phyloP scores from a whole-genome alignment of 2,113 vertebrate genomes.

The Phalacrocorax carbo region DNA sequence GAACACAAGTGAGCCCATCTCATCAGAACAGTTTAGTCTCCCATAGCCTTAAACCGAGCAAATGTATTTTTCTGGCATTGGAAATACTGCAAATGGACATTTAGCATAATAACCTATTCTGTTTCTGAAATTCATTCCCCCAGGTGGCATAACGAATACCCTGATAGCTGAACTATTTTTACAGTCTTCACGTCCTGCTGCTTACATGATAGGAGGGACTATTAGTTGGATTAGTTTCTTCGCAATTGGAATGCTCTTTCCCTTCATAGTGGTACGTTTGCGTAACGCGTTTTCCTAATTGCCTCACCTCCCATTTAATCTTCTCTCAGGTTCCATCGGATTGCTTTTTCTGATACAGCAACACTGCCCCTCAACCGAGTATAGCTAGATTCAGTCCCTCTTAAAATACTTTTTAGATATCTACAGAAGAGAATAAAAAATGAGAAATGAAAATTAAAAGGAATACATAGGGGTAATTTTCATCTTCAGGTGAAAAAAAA shows the following conservation, averaged over 20 bases:
- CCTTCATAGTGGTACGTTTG: slow-evolving; percentile 84
- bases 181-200: slow-evolving; percentile 86
- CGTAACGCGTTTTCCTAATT: neutral
- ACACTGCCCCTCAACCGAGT: neutral
- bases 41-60: neutral
- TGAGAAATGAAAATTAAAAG: neutral
- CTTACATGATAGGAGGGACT: slow-evolving; percentile 82
- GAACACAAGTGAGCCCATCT: fast-evolving
- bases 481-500: neutral
- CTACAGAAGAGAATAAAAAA: neutral
- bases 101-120: neutral
- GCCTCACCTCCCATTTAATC: neutral
- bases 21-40: no score
- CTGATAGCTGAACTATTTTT: slow-evolving; percentile 85
- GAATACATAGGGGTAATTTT: neutral
- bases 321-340: neutral
- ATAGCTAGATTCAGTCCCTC: neutral
- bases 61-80: neutral
- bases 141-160: slow-evolving; percentile 68
- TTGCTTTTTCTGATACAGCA: neutral
- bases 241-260: slow-evolving; percentile 86
- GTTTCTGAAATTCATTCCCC: neutral
- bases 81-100: neutral
- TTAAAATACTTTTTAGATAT: neutral
- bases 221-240: slow-evolving; percentile 92